Base-by-base conservation (phyloP, 1,140 invertebrate species). In the Zelostemma sp. region DNA sequence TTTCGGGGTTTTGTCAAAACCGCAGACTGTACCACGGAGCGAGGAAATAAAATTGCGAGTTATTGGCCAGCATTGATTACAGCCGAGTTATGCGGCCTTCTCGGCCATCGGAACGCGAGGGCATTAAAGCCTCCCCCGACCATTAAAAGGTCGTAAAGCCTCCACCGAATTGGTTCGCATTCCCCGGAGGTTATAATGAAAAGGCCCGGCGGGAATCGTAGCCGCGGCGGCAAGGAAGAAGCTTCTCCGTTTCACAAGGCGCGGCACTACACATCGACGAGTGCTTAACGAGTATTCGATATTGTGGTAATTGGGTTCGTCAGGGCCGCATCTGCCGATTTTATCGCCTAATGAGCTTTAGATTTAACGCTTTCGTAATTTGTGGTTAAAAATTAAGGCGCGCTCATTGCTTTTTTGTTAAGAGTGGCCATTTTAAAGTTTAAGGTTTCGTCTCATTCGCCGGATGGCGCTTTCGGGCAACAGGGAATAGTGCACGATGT, bases 71-170 rank as follows among this genome's bases (percentile, higher is more conserved):
- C 43, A 68, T 61, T 67, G 66, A 74, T 74, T 72, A 69, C 69
- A 9, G 11, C 6, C 33, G 33, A 35, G 33, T 35, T 35, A 35
- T 35, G 33, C 11, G 33, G 11, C 3, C 6, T 9, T 6, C n/a
- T 28, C 25, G 25, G 25, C 25, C 25, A 28, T 28, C 33, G 33
- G 33, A 35, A 35, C 11, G 5, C 33, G 33, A 35, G 33, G 41
- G 41, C 63, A 71, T 76, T 74, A 75, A 78, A 75, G 72, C 73
- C 61, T 47, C 73, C 61, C 49, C 46, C 63, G 65, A 61, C 71
- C 73, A 75, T 77, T 75, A 78, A 78, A 78, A 74, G 64, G 31
- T 76, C 73, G 68, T 78, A 69, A 77, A 76, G 74, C 62, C 53
- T 6, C 55, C 6, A 19, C 14, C n/a, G 41, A 31, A 46, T n/a